A percentile compares a stretch with the other conserved stretches of the same genome.
Conservation (phyloP, 2,888 invertebrate genomes). For the Orchesellides sinensis region DNA sequence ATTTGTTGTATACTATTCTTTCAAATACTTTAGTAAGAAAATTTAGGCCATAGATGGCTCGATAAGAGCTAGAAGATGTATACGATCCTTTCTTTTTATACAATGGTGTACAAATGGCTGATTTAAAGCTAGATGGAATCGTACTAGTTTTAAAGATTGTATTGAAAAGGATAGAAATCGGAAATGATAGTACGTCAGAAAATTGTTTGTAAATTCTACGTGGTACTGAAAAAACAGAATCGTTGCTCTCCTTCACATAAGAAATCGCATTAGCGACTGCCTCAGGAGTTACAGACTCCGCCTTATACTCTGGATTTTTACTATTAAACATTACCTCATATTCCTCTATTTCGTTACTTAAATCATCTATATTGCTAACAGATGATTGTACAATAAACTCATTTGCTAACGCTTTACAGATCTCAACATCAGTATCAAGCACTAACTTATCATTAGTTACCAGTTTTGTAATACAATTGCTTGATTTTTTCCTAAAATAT, state of each 20-base stretch:
- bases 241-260: background rate
- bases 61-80: background rate
- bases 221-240: background rate
- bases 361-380: background rate
- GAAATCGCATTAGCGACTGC: background rate
- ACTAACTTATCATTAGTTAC: background rate
- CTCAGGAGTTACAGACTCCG: background rate
- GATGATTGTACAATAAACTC: conserved; percentile 3
- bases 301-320: background rate
- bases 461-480: background rate
- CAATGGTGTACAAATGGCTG: background rate
- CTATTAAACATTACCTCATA: background rate
- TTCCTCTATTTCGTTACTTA: background rate
- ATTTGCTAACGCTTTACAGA: background rate
- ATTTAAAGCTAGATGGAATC: background rate
- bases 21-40: conserved; percentile 17
- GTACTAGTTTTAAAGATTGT: background rate
- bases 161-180: background rate
- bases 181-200: background rate
- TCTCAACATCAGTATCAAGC: background rate
- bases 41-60: background rate
- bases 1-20: background rate
- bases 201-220: background rate
- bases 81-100: background rate
- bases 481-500: background rate